phyloP scores from a whole-genome alignment of 2,888 invertebrate genomes.

The Ophraella communa region DNA sequence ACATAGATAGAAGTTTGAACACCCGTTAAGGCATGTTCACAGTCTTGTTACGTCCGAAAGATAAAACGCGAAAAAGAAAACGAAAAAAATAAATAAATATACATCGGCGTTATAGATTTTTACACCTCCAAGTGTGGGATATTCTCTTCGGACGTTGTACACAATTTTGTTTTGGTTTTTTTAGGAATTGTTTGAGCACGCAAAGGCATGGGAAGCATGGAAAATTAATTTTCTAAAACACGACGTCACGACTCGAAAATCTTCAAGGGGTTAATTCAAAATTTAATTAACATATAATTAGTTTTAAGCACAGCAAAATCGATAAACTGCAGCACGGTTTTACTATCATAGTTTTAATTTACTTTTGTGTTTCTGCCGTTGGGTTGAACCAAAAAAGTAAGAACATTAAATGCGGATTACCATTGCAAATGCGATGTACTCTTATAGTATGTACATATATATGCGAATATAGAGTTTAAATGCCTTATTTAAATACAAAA shows the following conservation, averaged over 20 bases:
- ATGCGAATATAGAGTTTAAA: constrained; percentile 23
- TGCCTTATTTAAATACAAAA: constrained; percentile 33
- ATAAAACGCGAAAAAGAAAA: constrained; percentile 2
- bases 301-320: too few relatives aligned
- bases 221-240: not conserved
- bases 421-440: constrained; percentile 2
- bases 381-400: too few relatives aligned
- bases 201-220: constrained; percentile 12
- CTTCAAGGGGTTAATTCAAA: too few relatives aligned
- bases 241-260: not conserved
- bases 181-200: constrained; percentile 14
- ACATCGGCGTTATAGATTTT: constrained; percentile 31
- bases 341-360: too few relatives aligned
- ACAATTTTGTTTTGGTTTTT: constrained; percentile 2
- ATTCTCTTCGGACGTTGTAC: constrained; percentile 22
- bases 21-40: constrained; percentile 34
- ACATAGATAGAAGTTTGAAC: constrained; percentile 34
- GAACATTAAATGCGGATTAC: not conserved
- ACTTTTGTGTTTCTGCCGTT: too few relatives aligned
- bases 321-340: too few relatives aligned
- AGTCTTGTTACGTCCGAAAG: constrained; percentile 23
- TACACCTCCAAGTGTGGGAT: constrained; percentile 30
- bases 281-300: too few relatives aligned
- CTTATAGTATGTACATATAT: too few relatives aligned
- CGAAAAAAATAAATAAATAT: not conserved